Percentiles rank a stretch among this genome's conserved stretches.
Conservation (phyloP, 1,140 invertebrate species). For the Argopecten irradians region DNA sequence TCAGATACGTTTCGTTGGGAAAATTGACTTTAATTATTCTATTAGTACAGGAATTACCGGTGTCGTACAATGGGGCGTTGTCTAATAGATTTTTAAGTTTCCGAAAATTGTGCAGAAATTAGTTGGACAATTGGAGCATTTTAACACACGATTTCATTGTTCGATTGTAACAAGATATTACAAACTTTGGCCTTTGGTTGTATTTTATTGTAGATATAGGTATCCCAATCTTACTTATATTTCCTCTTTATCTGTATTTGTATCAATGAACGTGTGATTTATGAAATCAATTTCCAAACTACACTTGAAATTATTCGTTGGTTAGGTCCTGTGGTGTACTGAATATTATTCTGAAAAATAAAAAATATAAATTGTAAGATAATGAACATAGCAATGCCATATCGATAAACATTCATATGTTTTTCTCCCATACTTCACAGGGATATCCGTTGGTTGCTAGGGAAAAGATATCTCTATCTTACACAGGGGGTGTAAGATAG, state of each 20-base stretch:
- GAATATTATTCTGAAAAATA: too few relatives aligned
- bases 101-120: not conserved
- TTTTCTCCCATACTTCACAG: too few relatives aligned
- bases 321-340: too few relatives aligned
- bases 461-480: too few relatives aligned
- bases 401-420: too few relatives aligned
- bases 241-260: not conserved
- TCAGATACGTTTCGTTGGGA: not conserved
- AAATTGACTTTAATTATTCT: slow-evolving; percentile 23
- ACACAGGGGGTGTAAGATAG: too few relatives aligned
- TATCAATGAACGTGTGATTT: not conserved
- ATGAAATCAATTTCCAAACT: not conserved
- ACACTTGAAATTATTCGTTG: not conserved
- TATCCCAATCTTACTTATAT: not conserved
- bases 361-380: too few relatives aligned
- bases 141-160: slow-evolving; percentile 22
- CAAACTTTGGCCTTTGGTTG: not conserved
- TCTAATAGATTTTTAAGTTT: slow-evolving; percentile 23
- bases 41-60: not conserved
- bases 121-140: not conserved
- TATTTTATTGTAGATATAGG: not conserved
- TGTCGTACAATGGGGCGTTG: not conserved
- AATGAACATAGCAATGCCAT: too few relatives aligned
- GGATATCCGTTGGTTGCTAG: too few relatives aligned
- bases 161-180: not conserved